Evolutionary conservation across 2,888 invertebrate species (phyloP).

Genomic region (Apotomis capreana): DNA sequence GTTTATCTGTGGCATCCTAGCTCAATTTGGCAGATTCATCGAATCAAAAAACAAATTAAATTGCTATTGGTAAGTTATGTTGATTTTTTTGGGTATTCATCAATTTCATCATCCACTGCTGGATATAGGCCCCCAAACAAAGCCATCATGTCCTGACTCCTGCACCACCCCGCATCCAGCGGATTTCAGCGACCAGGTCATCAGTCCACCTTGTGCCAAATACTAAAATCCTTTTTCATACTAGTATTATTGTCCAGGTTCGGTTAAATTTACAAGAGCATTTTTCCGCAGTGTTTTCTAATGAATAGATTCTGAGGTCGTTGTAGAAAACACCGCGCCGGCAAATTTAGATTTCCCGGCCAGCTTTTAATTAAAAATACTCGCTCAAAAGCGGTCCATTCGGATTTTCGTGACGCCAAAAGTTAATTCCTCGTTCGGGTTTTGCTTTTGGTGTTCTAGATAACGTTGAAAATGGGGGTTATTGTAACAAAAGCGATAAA

Average conservation of each 20-base stretch:
- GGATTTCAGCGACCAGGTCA: too few species aligned
- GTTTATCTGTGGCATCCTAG: too few species aligned
- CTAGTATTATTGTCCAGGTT: neutral
- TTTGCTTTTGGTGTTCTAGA: slow-evolving; percentile 46
- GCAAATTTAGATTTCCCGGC: slow-evolving; percentile 51
- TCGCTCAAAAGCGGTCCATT: slow-evolving; percentile 52
- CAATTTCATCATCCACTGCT: too few species aligned
- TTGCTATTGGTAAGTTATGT: too few species aligned
- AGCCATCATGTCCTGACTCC: too few species aligned
- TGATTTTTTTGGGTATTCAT: too few species aligned
- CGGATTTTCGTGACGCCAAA: slow-evolving; percentile 59
- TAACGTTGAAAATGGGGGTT: slow-evolving; percentile 11
- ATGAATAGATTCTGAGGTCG: slow-evolving; percentile 25
- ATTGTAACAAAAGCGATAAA: too few species aligned
- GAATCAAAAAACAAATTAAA: too few species aligned
- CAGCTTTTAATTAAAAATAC: slow-evolving; percentile 67
- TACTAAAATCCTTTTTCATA: slow-evolving; percentile 5
- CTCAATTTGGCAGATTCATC: too few species aligned
- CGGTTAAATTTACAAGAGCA: slow-evolving; percentile 6
- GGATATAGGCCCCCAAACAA: too few species aligned
- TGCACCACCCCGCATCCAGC: too few species aligned
- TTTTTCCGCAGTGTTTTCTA: slow-evolving; percentile 31
- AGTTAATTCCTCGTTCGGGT: slow-evolving; percentile 54
- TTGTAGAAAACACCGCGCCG: slow-evolving; percentile 24
- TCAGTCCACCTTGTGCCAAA: too few species aligned